Evolutionary conservation across 2,888 invertebrate species (phyloP).

Genomic region (Ectobius pallidus): DNA sequence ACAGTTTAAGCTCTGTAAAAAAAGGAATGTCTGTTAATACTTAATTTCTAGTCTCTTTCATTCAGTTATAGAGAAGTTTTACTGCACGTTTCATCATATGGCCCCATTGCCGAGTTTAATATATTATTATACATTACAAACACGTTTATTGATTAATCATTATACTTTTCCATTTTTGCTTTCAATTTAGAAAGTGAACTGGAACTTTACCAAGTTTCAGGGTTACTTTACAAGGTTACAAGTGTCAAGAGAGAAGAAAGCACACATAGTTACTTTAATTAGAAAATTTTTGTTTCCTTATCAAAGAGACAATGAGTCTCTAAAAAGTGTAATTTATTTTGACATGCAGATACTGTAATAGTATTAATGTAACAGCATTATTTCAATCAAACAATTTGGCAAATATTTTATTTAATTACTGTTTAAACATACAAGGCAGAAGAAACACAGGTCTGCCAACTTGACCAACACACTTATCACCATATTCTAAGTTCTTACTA

Average conservation of each 20-base stretch:
- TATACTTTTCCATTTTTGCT: background rate
- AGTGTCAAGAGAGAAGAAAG: constrained; percentile 18
- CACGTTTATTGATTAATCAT: background rate
- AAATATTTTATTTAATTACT: background rate
- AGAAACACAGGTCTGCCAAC: constrained; percentile 19
- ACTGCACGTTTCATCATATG: constrained; percentile 27
- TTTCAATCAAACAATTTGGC: constrained; percentile 5
- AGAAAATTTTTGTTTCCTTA: constrained; percentile 6
- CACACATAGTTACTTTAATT: constrained; percentile 19
- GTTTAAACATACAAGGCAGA: constrained; percentile 12
- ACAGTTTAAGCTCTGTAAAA: constrained; percentile 15
- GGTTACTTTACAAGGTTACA: constrained; percentile 6
- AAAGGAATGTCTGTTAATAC: background rate
- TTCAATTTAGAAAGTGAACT: background rate
- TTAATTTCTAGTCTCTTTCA: background rate
- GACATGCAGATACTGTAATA: constrained; percentile 19
- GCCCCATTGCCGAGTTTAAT: constrained; percentile 27
- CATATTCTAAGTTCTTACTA: background rate
- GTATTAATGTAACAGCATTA: too few relatives aligned
- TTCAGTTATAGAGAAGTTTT: constrained; percentile 22
- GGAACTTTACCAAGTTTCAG: background rate
- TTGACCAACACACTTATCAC: constrained; percentile 17
- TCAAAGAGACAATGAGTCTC: background rate
- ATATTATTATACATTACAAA: constrained; percentile 25
- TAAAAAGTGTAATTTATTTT: background rate